These are phyloP conservation scores for Misgurnus anguillicaudatus DNA, from an alignment of 2,113 vertebrate genomes.

Conservation along the genomic window DNA sequence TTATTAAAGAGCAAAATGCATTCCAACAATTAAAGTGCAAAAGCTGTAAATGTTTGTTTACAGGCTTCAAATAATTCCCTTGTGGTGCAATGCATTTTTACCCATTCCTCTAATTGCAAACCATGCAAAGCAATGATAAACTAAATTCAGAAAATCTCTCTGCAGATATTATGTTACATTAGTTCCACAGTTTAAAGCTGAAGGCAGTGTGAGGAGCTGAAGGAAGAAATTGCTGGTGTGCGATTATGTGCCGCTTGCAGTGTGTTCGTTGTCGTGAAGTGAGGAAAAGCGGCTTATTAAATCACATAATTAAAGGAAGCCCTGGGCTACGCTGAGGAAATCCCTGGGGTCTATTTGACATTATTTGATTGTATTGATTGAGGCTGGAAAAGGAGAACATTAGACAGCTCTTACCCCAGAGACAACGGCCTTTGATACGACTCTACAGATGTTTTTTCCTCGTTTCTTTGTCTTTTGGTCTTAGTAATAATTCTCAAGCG, in stretches of 20 bases:
- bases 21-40: slow-evolving; percentile 22
- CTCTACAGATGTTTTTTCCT: background rate
- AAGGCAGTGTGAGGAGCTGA: background rate
- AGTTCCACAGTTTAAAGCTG: slow-evolving; percentile 29
- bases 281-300: slow-evolving; percentile 35
- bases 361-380: slow-evolving; percentile 41
- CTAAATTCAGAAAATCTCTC: slow-evolving; percentile 23
- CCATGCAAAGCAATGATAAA: slow-evolving; percentile 6
- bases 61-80: slow-evolving; percentile 1
- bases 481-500: background rate
- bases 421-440: background rate
- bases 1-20: background rate
- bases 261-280: background rate
- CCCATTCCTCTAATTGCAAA: slow-evolving; percentile 14
- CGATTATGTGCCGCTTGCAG: background rate
- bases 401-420: slow-evolving; percentile 1
- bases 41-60: slow-evolving; percentile 12
- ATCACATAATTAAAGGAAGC: slow-evolving; percentile 49
- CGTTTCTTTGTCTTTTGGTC: background rate
- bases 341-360: slow-evolving; percentile 43
- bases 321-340: slow-evolving; percentile 9
- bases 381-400: slow-evolving; percentile 31
- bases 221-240: background rate
- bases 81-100: background rate
- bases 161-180: slow-evolving; percentile 17